These are phyloP conservation scores for Tetragonula carbonaria DNA, from an alignment of 2,888 invertebrate species.

Conservation along the genomic window DNA sequence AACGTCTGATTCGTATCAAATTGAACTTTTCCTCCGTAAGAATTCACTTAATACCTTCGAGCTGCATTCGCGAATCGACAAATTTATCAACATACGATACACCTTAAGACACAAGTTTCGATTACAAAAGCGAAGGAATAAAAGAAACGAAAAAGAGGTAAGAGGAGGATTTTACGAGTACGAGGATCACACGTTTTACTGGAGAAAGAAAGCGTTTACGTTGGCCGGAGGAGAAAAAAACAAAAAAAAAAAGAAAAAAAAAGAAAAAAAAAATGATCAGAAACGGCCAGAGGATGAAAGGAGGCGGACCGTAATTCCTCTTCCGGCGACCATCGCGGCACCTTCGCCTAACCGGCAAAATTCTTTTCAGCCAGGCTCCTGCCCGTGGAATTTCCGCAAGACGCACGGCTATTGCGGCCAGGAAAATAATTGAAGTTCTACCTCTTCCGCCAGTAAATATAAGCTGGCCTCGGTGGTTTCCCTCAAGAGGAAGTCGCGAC, in stretches of 20 bases:
- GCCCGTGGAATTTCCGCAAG: conserved; percentile 49
- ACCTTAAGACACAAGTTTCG: not conserved
- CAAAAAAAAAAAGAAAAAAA: not conserved
- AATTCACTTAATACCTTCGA: too few species aligned
- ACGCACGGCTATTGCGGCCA: conserved; percentile 55
- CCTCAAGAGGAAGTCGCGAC: conserved; percentile 36
- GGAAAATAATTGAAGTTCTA: conserved; percentile 69
- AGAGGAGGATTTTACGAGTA: not conserved
- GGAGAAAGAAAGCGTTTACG: not conserved
- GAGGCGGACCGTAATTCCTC: conserved; percentile 8
- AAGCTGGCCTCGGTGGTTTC: conserved; percentile 14
- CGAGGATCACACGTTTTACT: not conserved
- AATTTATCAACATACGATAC: too few species aligned
- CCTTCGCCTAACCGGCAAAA: conserved; percentile 30
- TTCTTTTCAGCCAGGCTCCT: conserved; percentile 41
- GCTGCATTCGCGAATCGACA: too few species aligned
- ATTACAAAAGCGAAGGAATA: rapidly evolving
- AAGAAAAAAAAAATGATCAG: conserved; percentile 17
- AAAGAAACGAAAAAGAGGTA: not conserved
- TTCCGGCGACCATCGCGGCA: conserved; percentile 18
- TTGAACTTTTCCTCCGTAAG: too few species aligned
- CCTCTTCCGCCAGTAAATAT: conserved; percentile 46
- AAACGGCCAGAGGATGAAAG: not conserved
- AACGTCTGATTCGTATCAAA: too few species aligned
- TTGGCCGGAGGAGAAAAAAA: too few species aligned